Evolutionary conservation across 2,888 invertebrate genomes (phyloP), one percentile per base, ranked within the genome.

Genomic region (Copidosoma aretas): DNA sequence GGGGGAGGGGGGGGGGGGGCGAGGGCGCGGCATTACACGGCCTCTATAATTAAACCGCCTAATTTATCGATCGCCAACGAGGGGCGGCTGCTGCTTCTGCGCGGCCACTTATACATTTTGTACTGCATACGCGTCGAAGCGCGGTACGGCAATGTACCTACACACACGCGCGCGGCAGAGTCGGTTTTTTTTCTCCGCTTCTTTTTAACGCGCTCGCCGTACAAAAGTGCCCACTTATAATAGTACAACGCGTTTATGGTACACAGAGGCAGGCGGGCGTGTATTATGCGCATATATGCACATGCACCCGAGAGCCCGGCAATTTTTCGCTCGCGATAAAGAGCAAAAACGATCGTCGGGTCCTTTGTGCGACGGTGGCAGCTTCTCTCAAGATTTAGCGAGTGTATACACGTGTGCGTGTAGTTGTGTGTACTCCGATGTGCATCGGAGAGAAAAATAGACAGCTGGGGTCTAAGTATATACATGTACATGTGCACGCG

Each of bases 51-150:
- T 68, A 60, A 64, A 54, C 56, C 46, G 41, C 54, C 64, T 64
- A 68, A 68, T 68, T 64, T 60, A 64, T 68, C 64, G 68, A 67
- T 67, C 62, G 62, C 32, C 67, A 41, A 41, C 39, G 10, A 14
- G 25, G 17, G 17, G 57, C n/a, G 17, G 32, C n/a, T 32, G 57
- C n/a, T n/a, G n/a, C n/a, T n/a, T n/a, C n/a, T n/a, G 12, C 1
- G 39, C 4, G 17, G 32, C 32, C 32, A 32, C 32, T 32, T 32
- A 32, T 8, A 3, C 4, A 32, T 32, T 3, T 32, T 8, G 32
- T 3, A n/a, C n/a, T n/a, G n/a, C n/a, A n/a, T n/a, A 8, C 32
- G 32, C 32, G 32, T 32, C 32, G 32, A 24, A 54, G 32, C 25
- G 15, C 8, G 54, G 21, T 53, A n/a, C 4, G 4, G 17, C 43